A percentile compares a stretch with the other conserved stretches of the same genome.
These are phyloP conservation scores for Oncorhynchus nerka DNA, from an alignment of 2,113 vertebrate genomes.

Conservation along the genomic window DNA sequence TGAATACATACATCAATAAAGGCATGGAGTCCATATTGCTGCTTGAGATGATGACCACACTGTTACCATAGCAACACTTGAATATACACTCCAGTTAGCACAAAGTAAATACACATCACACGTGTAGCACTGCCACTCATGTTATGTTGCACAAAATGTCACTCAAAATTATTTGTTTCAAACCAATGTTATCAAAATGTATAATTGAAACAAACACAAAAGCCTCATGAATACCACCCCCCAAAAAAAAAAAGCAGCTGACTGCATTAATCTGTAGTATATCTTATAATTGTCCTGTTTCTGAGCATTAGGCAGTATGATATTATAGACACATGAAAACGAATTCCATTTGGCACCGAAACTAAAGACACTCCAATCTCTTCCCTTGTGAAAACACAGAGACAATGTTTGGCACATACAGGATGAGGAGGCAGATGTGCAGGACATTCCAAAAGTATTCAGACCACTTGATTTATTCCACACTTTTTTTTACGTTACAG, in stretches of 20 bases:
- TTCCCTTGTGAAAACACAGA: too few relatives aligned
- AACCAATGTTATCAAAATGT: conserved; percentile 9
- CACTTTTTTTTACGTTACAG: too few relatives aligned
- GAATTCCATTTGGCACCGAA: neutral
- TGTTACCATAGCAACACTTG: neutral
- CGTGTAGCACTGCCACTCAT: conserved; percentile 10
- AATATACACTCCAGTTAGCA: conserved; percentile 19
- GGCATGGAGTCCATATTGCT: conserved; percentile 16
- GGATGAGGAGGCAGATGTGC: neutral
- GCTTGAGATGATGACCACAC: conserved; percentile 17
- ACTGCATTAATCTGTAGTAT: conserved; percentile 28
- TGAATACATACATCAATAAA: conserved; percentile 28
- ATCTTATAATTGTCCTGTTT: conserved; percentile 16
- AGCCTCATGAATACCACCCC: conserved; percentile 17
- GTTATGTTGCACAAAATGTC: conserved; percentile 61
- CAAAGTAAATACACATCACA: conserved; percentile 41
- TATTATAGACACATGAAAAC: neutral
- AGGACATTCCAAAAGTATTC: neutral
- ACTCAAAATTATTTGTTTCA: conserved; percentile 35
- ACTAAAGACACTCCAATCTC: too few relatives aligned
- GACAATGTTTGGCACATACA: too few relatives aligned
- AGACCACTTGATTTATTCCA: too few relatives aligned
- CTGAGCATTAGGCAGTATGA: neutral
- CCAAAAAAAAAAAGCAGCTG: neutral
- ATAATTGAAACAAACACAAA: conserved; percentile 27